These are phyloP conservation scores for Aphis craccivora DNA, from an alignment of 1,140 invertebrate genomes.

Conservation along the genomic window DNA sequence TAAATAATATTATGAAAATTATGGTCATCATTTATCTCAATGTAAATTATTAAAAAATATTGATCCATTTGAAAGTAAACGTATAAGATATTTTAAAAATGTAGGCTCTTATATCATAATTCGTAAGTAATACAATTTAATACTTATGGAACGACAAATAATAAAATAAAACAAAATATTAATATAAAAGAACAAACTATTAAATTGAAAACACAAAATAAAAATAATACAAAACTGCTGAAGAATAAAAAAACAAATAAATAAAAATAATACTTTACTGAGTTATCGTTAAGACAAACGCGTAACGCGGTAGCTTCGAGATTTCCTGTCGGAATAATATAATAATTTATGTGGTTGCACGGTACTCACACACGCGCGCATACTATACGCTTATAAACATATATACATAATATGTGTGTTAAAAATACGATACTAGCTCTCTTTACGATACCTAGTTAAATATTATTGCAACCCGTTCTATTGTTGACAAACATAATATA, in stretches of 20 bases:
- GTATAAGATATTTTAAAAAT: background rate
- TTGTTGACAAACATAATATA: background rate
- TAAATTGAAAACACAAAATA: background rate
- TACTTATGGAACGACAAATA: background rate
- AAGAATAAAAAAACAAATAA: too few species aligned
- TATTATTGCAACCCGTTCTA: background rate
- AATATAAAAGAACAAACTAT: background rate
- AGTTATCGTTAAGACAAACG: constrained; percentile 47
- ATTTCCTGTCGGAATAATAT: constrained; percentile 41
- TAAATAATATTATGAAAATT: too few species aligned
- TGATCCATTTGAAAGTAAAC: background rate
- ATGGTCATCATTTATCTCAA: too few species aligned
- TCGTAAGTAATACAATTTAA: background rate
- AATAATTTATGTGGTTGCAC: constrained; percentile 44
- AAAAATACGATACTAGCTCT: background rate
- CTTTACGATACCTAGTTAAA: background rate
- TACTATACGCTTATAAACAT: background rate
- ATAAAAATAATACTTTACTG: background rate
- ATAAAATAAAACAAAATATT: background rate
- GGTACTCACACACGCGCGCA: background rate
- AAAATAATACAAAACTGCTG: background rate
- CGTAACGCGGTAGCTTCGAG: constrained; percentile 47
- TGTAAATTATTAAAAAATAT: background rate
- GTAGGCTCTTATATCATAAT: background rate
- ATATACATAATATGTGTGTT: background rate